Conservation (phyloP, 2,888 invertebrate genomes). For the Pseudeuparius sepicola region DNA sequence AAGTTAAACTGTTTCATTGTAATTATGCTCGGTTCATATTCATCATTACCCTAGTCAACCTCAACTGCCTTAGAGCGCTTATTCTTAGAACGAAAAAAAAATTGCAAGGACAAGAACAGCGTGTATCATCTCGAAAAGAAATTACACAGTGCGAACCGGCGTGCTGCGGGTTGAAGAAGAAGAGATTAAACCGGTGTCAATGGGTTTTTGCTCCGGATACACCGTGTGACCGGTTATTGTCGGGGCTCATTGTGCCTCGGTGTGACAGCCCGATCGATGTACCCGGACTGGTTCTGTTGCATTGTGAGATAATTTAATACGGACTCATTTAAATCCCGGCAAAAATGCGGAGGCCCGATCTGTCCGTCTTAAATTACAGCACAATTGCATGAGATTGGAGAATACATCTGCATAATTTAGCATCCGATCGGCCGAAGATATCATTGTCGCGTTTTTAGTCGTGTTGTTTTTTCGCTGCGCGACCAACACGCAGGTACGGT, state of each 20-base stretch:
- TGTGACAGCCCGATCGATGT: constrained; percentile 33
- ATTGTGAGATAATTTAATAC: constrained; percentile 37
- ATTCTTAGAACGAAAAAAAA: too few relatives aligned
- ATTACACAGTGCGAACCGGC: too few relatives aligned
- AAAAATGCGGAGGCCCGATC: constrained; percentile 36
- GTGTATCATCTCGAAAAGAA: too few relatives aligned
- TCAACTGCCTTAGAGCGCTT: too few relatives aligned
- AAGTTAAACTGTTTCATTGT: too few relatives aligned
- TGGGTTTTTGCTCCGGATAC: too few relatives aligned
- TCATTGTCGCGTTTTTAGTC: constrained; percentile 32
- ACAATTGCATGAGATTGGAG: constrained; percentile 40
- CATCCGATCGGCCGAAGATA: constrained; percentile 34
- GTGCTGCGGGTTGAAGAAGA: too few relatives aligned
- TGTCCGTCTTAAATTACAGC: constrained; percentile 39
- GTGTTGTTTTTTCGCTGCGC: constrained; percentile 19
- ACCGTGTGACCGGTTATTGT: constrained; percentile 27
- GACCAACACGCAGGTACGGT: not conserved
- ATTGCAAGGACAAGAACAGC: too few relatives aligned
- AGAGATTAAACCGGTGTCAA: too few relatives aligned
- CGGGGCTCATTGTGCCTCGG: too few relatives aligned
- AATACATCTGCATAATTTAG: constrained; percentile 41
- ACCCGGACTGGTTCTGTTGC: constrained; percentile 34
- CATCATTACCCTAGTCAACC: too few relatives aligned
- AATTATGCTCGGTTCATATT: too few relatives aligned
- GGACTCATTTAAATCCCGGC: constrained; percentile 35